A percentile compares a stretch with the other conserved stretches of the same genome.
These are phyloP conservation scores for Amblyjoppa proteus DNA, from an alignment of 2,888 invertebrate species.

Conservation along the genomic window DNA sequence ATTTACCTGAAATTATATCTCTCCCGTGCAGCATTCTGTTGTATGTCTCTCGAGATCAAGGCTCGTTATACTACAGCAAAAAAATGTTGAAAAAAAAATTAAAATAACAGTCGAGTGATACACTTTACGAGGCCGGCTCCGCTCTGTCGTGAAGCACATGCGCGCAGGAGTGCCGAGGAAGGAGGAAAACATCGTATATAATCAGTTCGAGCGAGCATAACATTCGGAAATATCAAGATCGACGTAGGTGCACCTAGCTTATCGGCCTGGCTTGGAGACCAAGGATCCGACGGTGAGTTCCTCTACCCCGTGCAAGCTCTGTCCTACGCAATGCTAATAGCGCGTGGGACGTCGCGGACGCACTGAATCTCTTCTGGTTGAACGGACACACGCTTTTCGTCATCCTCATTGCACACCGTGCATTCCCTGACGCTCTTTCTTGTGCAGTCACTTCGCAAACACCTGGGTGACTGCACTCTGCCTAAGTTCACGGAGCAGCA, in stretches of 20 bases:
- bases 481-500: conserved; percentile 31
- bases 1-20: conserved; percentile 37
- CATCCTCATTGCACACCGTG: conserved; percentile 52
- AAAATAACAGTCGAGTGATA: conserved; percentile 21
- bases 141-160: conserved; percentile 20
- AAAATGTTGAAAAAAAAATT: neutral
- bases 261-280: conserved; percentile 4
- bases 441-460: conserved; percentile 27
- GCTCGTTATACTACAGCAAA: conserved; percentile 39
- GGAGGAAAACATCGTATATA: neutral
- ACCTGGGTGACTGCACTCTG: conserved; percentile 33
- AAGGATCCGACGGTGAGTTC: conserved; percentile 35
- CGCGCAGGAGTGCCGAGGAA: neutral
- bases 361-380: conserved; percentile 69
- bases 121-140: conserved; percentile 47
- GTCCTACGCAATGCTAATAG: conserved; percentile 74
- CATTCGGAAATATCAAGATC: conserved; percentile 38
- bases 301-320: conserved; percentile 37
- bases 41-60: conserved; percentile 24
- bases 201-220: conserved; percentile 18
- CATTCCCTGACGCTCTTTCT: conserved; percentile 4
- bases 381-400: conserved; percentile 62
- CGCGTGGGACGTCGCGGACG: conserved; percentile 72
- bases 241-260: conserved; percentile 47
- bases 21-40: neutral